These are phyloP conservation scores for Heteronetta atricapilla DNA, from an alignment of 2,113 vertebrate genomes.

Conservation along the genomic window DNA sequence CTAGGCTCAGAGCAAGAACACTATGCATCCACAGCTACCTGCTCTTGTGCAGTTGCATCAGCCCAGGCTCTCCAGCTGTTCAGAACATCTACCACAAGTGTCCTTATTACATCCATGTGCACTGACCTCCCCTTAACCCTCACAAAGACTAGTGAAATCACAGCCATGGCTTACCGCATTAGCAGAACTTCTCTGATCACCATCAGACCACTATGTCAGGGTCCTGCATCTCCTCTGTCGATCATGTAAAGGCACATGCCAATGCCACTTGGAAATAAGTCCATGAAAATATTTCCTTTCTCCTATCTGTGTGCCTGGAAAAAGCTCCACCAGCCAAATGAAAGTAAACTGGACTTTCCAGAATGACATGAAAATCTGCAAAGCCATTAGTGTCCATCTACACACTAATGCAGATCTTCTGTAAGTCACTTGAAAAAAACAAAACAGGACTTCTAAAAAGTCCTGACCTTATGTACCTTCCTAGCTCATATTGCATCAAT, in stretches of 20 bases:
- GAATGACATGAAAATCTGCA: not conserved
- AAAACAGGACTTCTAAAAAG: not conserved
- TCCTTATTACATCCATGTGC: not conserved
- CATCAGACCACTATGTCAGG: not conserved
- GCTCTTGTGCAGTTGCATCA: constrained; percentile 48
- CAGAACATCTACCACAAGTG: not conserved
- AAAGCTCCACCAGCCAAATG: not conserved
- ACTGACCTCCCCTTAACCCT: not conserved
- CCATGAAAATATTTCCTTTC: not conserved
- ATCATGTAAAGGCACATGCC: not conserved
- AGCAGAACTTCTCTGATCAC: not conserved
- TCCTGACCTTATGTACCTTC: not conserved
- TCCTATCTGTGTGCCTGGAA: not conserved
- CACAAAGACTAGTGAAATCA: not conserved
- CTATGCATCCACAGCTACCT: constrained; percentile 19
- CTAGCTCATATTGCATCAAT: not conserved
- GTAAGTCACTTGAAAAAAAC: not conserved
- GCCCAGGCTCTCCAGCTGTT: not conserved
- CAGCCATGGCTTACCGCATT: not conserved
- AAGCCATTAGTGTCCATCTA: not conserved
- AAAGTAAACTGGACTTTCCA: constrained; percentile 9
- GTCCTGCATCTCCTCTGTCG: not conserved
- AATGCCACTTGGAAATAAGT: not conserved
- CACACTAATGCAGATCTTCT: not conserved
- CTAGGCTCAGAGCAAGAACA: constrained; percentile 26